Percentiles rank a stretch among this genome's conserved stretches.
Conservation (phyloP, 2,888 invertebrate genomes). For the Anoplius nigerrimus region DNA sequence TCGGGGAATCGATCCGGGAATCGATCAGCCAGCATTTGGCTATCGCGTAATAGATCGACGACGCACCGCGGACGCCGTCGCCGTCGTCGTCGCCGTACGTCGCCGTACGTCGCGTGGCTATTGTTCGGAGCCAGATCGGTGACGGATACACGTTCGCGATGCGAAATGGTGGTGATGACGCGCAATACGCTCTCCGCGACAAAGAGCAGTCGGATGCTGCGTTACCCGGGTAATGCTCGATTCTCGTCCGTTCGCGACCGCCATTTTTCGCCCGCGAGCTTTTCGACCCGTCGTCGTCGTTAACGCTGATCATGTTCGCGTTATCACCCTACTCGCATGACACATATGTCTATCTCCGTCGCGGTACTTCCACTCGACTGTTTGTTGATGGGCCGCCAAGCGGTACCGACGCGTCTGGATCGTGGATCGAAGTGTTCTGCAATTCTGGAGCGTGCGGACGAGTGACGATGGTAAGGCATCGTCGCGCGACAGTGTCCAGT, state of each 20-base stretch:
- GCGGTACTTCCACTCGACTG: no score
- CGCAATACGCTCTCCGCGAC: not conserved
- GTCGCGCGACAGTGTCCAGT: constrained; percentile 36
- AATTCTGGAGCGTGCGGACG: constrained; percentile 56
- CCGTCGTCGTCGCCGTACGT: not conserved
- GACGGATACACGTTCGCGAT: not conserved
- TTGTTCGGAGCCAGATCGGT: no score
- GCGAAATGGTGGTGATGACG: not conserved
- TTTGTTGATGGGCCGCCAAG: constrained; percentile 38
- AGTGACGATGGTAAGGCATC: constrained; percentile 59
- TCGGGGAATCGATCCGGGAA: no score
- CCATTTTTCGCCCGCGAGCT: not conserved
- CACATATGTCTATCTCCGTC: not conserved
- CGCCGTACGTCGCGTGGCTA: no score
- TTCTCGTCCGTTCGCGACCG: constrained; percentile 4
- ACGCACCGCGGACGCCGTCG: no score
- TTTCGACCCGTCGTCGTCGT: not conserved
- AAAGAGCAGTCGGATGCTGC: constrained; percentile 25
- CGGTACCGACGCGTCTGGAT: constrained; percentile 50
- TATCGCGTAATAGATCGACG: no score
- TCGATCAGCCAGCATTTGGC: no score
- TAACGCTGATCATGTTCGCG: not conserved
- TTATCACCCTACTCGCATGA: not conserved
- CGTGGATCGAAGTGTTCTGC: constrained; percentile 50
- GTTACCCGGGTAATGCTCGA: constrained; percentile 50